Base-by-base conservation (phyloP, 2,113 vertebrate genomes). In the Pithys albifrons region DNA sequence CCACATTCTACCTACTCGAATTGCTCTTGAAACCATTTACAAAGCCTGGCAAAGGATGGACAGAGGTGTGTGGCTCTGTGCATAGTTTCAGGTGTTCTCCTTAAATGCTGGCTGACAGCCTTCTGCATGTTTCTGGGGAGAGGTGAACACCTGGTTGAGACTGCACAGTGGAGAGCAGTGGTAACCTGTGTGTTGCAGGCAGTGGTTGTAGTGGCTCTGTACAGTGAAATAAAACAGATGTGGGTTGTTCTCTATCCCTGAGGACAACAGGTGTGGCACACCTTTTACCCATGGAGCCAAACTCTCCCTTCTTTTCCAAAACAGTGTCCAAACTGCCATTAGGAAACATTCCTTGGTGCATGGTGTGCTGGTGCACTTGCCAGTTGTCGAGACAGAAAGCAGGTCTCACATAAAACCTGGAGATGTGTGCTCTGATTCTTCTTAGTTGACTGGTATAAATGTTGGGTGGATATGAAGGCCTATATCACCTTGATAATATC, bases 161-260 rank as follows among this genome's bases (percentile, higher is more conserved):
- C 19, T 3, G 10, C 57, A 15, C 1, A 2, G 46, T 14, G 27
- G 19, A 61, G 64, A 66, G 55, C 72, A 14, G 20, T 35, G 66
- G 37, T 14, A 17, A 86, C 19, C 8, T 29, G 3, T 4, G 54
- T 28, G 71, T 12, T 49, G 51, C 73, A 61, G 69, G 39, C 19
- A 20, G 69, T 3, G 39, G 17, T 51, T 77, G 55, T 4, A 5
- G 29, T 23, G 48, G 25, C 33, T 78, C 52, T 12, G 2, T 4
- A 3, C 0, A 0, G 46, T 31, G 52, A 29, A 31, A 59, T 35
- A 41, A 67, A 77, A 74, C 9, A 52, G 65, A 31, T 0, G 0
- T 1, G 28, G 57, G 59, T 12, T 83, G 19, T 13, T 70, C 41
- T 62, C 24, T 54, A 51, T 76, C 54, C 33, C 41, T 27, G 37